phyloP scores from a whole-genome alignment of 2,797 vertebrate species.

The Helicolenus hilgendorfi region DNA sequence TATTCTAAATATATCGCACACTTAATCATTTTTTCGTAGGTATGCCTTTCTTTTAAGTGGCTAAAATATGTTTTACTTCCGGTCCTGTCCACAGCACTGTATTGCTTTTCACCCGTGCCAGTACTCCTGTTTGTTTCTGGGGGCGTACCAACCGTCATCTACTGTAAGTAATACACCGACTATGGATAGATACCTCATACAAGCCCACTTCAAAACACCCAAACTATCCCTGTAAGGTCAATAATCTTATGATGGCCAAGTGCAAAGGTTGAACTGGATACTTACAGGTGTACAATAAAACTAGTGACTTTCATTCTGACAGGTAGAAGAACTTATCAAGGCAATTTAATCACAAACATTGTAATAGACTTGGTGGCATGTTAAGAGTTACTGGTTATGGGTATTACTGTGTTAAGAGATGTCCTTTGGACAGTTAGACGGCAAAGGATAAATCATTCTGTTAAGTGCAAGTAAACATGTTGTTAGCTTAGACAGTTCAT shows the following conservation, averaged over 20 bases:
- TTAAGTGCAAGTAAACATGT: neutral
- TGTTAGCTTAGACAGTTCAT: too few species aligned
- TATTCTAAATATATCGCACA: neutral
- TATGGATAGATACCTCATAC: neutral
- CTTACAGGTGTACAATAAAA: neutral
- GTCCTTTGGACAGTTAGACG: neutral
- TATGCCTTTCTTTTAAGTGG: neutral
- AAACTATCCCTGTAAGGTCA: too few species aligned
- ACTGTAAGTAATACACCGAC: neutral
- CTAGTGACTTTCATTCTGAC: neutral
- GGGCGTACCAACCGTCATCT: neutral
- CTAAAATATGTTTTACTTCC: neutral
- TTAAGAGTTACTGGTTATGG: neutral
- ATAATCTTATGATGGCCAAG: neutral
- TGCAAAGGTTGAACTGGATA: neutral
- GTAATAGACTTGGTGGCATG: neutral
- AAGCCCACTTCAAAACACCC: too few species aligned
- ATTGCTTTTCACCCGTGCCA: neutral
- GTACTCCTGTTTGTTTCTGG: neutral
- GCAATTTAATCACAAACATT: neutral
- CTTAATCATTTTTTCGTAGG: neutral
- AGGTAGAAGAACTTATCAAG: neutral
- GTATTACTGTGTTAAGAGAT: neutral
- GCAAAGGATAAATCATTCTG: neutral
- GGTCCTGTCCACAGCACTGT: too few species aligned